Evolutionary conservation across 2,888 invertebrate species (phyloP), one percentile per base, ranked within the genome.

Genomic region (Cerastis leucographa): DNA sequence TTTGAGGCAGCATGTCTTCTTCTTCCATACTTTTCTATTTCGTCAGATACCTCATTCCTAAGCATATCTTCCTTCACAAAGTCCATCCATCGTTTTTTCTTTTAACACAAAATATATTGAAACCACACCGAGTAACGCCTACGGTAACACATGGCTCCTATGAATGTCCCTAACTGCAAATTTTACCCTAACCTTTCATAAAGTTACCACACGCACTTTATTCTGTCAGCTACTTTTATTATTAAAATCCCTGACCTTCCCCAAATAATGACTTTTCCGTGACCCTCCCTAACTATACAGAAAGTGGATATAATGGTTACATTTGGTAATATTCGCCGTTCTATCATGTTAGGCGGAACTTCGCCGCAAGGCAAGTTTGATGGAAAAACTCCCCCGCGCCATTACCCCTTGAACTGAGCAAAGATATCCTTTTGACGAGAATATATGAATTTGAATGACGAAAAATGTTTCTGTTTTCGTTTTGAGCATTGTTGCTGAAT

Each of bases 321-420:
- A 67, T 79, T 79, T 77, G 59, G 49, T 65, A 65, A 75, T 75
- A 66, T 80, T 80, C 59, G 14, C 19, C 22, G 14, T 40, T 42
- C 5, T 35, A 70, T 46, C 35, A 12, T 12, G 61, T 72, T 25
- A 59, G 3, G 14, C 6, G 19, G 14, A 61, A 66, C 49, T 56
- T 51, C 1, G 67, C 80, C 80, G n/a, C 68, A 6, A 51, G 76
- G 71, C 44, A 44, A 46, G 64, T 51, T 77, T 68, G 68, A 71
- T 71, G 49, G 77, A 69, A 75, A 82, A 61, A 51, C 9, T 64
- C 64, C 14, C 19, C 7, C n/a, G 19, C 22, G 25, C 61, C 54
- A 66, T 81, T 70, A 76, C 54, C 17, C 12, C 42, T 59, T 44
- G 49, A 65, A 12, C 22, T 76, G 4, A 56, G 25, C 5, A 17